Percentiles rank a stretch among this genome's conserved stretches.
Conservation (phyloP, 2,113 vertebrate species). For the Cololabis saira region DNA sequence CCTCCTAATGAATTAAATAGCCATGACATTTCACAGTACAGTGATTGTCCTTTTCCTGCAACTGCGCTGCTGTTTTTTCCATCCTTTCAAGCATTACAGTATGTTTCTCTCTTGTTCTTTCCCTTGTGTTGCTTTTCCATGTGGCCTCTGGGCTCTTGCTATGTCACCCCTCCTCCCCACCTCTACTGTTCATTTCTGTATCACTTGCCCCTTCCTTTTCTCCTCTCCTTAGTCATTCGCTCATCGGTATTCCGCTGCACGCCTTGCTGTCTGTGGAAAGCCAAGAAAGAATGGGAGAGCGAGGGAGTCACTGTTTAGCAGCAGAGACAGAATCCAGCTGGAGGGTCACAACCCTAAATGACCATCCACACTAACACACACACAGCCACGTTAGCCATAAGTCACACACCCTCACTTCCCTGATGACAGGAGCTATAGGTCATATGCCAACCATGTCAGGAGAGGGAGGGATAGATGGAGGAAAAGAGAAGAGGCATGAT, state of each 20-base stretch:
- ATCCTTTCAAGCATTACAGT: constrained; percentile 55
- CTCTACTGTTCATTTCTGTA: constrained; percentile 30
- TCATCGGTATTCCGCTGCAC: constrained; percentile 76
- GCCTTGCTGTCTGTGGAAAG: constrained; percentile 61
- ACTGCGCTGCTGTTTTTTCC: constrained; percentile 53
- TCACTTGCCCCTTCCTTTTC: constrained; percentile 9
- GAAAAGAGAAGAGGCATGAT: constrained; percentile 22
- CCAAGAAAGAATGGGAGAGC: constrained; percentile 35
- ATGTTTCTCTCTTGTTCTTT: constrained; percentile 38
- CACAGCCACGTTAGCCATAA: constrained; percentile 45
- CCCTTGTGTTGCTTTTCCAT: constrained; percentile 27
- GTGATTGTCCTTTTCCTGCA: constrained; percentile 65
- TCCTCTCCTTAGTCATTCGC: constrained; percentile 29
- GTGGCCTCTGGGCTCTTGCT: constrained; percentile 39
- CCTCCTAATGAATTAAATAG: constrained; percentile 77
- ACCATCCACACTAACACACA: constrained; percentile 53
- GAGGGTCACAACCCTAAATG: constrained; percentile 69
- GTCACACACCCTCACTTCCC: constrained; percentile 58
- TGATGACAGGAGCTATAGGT: constrained; percentile 69
- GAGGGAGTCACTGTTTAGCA: constrained; percentile 64
- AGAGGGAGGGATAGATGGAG: constrained; percentile 22
- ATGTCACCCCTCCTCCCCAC: neutral
- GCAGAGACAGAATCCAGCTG: constrained; percentile 69
- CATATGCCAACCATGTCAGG: constrained; percentile 48
- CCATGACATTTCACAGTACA: constrained; percentile 74